Conservation (phyloP, 2,113 vertebrate species). For the Chinchilla lanigera region DNA sequence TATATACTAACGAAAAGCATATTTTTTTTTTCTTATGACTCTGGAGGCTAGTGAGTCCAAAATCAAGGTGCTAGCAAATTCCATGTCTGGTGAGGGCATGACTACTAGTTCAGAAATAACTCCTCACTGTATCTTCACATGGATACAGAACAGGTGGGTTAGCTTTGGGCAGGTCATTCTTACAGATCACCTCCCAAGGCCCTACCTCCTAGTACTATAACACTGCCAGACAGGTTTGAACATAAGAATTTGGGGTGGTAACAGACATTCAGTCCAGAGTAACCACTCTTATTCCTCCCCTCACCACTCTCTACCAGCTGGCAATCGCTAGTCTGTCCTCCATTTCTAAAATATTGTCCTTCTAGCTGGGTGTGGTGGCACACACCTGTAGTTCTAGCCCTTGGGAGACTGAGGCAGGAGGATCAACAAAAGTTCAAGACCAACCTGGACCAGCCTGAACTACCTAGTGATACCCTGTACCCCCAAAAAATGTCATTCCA, state of each 20-base stretch:
- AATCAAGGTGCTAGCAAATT: neutral
- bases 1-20: neutral
- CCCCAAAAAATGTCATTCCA: neutral
- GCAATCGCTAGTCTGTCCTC: neutral
- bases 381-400: neutral
- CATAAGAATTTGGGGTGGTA: neutral
- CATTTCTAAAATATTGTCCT: conserved; percentile 4
- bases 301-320: neutral
- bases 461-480: neutral
- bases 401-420: neutral
- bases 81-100: neutral
- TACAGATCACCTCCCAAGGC: neutral
- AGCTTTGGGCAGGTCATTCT: neutral
- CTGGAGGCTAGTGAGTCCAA: neutral
- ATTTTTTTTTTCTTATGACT: neutral
- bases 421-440: neutral
- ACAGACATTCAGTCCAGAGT: neutral
- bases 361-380: neutral
- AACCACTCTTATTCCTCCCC: neutral
- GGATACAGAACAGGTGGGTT: neutral
- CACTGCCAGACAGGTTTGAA: neutral
- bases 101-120: neutral
- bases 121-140: neutral
- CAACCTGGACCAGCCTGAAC: neutral
- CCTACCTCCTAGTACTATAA: neutral